phyloP scores from a whole-genome alignment of 2,888 invertebrate genomes.

The Sycophila texana region DNA sequence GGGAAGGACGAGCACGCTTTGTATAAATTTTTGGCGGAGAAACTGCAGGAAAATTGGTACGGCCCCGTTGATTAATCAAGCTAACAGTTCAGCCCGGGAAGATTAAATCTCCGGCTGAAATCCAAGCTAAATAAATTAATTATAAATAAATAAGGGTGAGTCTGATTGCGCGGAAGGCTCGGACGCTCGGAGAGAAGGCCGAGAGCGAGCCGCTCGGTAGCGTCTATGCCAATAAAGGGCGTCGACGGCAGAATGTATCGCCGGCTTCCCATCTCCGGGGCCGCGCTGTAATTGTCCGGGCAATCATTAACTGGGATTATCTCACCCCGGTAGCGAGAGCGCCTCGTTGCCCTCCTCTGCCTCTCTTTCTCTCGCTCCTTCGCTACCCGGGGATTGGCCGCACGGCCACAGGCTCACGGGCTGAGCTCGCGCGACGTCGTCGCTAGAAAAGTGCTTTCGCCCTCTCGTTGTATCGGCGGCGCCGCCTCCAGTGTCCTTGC shows the following conservation, averaged over 20 bases:
- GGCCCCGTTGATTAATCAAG: too few relatives aligned
- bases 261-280: conserved; percentile 63
- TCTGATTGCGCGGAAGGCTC: conserved; percentile 33
- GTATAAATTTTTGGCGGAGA: too few relatives aligned
- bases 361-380: conserved; percentile 11
- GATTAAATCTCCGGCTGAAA: not conserved
- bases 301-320: conserved; percentile 72
- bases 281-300: conserved; percentile 66
- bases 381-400: conserved; percentile 44
- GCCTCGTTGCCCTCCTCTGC: conserved; percentile 46
- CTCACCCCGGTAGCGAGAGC: conserved; percentile 64
- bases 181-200: conserved; percentile 5
- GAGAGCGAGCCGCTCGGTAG: conserved; percentile 54
- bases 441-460: conserved; percentile 39
- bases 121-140: conserved; percentile 41
- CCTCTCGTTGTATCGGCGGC: conserved; percentile 1
- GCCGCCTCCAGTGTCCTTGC: too few relatives aligned
- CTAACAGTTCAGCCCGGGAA: not conserved
- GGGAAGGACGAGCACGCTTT: not conserved
- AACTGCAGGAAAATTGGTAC: too few relatives aligned
- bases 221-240: conserved; percentile 57
- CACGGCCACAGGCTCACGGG: conserved; percentile 9
- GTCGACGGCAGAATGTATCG: conserved; percentile 62
- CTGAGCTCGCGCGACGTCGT: conserved; percentile 21
- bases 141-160: conserved; percentile 48